Conservation (phyloP, 2,888 invertebrate species). For the Mimas tiliae region DNA sequence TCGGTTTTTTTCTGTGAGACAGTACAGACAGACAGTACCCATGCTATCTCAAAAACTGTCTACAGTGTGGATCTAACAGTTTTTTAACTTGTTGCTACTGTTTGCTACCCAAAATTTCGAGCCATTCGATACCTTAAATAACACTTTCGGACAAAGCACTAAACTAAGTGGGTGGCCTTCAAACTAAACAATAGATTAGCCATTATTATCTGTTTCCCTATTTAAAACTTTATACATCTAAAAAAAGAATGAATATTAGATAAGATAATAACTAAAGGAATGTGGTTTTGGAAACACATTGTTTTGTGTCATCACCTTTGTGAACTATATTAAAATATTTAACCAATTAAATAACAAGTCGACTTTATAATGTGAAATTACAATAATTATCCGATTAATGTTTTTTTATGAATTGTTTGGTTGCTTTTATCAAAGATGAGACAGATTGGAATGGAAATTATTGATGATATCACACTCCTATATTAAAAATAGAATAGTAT, state of each 20-base stretch:
- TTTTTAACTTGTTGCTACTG: too few relatives aligned
- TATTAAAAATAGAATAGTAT: neutral
- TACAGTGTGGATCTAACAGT: too few relatives aligned
- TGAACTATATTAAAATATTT: slow-evolving; percentile 19
- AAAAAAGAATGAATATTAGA: neutral
- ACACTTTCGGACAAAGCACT: too few relatives aligned
- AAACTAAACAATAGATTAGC: neutral
- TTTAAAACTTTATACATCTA: neutral
- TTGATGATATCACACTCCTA: neutral
- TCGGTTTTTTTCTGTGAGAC: too few relatives aligned
- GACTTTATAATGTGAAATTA: slow-evolving; percentile 5
- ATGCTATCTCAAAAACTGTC: too few relatives aligned
- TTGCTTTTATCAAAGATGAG: neutral
- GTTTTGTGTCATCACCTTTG: neutral
- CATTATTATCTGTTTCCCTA: neutral
- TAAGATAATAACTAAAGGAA: slow-evolving; percentile 7
- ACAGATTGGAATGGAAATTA: neutral
- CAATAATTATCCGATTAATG: neutral
- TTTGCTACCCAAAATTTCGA: too few relatives aligned
- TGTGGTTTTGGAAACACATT: neutral
- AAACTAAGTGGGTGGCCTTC: neutral
- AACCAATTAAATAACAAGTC: neutral
- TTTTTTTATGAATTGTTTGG: neutral
- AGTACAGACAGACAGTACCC: too few relatives aligned
- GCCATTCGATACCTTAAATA: too few relatives aligned